Conservation (phyloP, 2,113 vertebrate genomes). For the Pelecanus crispus region DNA sequence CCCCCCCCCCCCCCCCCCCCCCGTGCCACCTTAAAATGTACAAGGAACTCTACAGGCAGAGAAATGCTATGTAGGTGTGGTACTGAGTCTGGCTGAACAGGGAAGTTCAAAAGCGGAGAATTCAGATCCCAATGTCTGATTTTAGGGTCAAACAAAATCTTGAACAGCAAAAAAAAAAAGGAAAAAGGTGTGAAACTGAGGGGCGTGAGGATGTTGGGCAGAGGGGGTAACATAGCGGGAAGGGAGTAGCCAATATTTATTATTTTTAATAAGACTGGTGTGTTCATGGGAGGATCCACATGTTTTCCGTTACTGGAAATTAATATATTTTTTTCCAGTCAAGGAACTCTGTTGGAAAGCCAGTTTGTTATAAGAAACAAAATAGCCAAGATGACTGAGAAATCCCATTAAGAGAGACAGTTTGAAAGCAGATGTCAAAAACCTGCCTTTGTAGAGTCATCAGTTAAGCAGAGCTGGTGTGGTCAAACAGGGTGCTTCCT, state of each 20-base stretch:
- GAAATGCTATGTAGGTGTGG: not conserved
- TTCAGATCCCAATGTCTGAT: not conserved
- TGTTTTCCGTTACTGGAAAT: not conserved
- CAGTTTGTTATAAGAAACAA: not conserved
- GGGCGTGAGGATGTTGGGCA: not conserved
- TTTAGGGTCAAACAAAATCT: not conserved
- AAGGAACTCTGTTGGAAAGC: not conserved
- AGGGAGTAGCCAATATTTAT: not conserved
- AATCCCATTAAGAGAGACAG: not conserved
- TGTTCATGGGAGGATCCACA: not conserved
- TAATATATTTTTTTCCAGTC: not conserved
- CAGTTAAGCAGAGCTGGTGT: not conserved
- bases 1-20: not conserved
- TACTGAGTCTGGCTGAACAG: not conserved
- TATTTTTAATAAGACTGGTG: not conserved
- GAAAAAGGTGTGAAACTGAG: not conserved
- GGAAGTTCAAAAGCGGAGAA: not conserved
- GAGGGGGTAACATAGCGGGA: not conserved
- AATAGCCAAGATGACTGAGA: not conserved
- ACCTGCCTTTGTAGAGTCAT: not conserved
- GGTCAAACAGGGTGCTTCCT: not conserved
- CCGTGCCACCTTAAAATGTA: not conserved
- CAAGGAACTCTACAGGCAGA: not conserved
- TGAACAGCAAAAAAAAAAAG: not conserved
- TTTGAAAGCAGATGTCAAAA: not conserved